phyloP scores from a whole-genome alignment of 2,888 invertebrate species.

The Caenorhabditis sulstoni region DNA sequence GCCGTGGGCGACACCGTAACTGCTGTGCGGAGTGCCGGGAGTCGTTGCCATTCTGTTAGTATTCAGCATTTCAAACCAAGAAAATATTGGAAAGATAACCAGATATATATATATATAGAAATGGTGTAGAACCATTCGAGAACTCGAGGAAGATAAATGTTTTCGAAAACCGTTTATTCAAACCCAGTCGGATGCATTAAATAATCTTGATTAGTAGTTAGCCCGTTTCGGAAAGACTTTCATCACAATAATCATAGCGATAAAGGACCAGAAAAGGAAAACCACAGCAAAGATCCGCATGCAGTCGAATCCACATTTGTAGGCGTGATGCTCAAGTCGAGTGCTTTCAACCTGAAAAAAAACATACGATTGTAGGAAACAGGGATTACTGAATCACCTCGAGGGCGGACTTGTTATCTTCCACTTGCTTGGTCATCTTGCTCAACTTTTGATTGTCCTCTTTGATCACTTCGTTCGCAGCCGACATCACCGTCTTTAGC shows the following conservation, averaged over 20 bases:
- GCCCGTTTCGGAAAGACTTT: constrained; percentile 67
- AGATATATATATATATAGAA: no score
- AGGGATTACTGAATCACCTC: no score
- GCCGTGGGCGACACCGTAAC: constrained; percentile 19
- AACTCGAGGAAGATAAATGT: background rate
- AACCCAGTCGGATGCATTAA: constrained; percentile 15
- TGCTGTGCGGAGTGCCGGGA: constrained; percentile 22
- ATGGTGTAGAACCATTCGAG: no score
- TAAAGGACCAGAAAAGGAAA: constrained; percentile 73
- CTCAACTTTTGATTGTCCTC: constrained; percentile 85
- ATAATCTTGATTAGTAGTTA: constrained; percentile 14
- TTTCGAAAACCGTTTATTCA: constrained; percentile 13
- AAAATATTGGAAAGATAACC: no score
- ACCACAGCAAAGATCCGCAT: constrained; percentile 72
- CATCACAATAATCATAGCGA: constrained; percentile 70
- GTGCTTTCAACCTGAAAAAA: constrained; percentile 62
- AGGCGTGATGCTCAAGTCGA: constrained; percentile 75
- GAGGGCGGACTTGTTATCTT: constrained; percentile 69
- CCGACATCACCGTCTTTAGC: constrained; percentile 91
- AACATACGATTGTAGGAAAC: constrained; percentile 1
- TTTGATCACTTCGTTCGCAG: constrained; percentile 91
- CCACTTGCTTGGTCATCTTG: constrained; percentile 70
- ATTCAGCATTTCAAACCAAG: no score
- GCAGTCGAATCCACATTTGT: constrained; percentile 76
- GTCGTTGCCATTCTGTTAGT: constrained; percentile 16